phyloP scores from a whole-genome alignment of 1,140 invertebrate genomes.

The Battus philenor region DNA sequence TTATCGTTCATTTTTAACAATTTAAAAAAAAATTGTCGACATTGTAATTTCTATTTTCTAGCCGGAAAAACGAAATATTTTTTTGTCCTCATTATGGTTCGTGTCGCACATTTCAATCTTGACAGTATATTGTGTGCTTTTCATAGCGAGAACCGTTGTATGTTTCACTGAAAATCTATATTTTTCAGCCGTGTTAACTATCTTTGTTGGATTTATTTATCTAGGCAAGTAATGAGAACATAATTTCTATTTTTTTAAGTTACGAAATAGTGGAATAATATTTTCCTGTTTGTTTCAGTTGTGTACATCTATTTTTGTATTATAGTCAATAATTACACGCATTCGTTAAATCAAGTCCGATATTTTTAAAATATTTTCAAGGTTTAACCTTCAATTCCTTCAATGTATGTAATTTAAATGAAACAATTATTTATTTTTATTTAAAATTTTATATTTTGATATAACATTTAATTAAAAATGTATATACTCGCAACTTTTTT shows the following conservation, averaged over 20 bases:
- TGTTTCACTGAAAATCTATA: constrained; percentile 19
- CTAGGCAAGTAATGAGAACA: constrained; percentile 24
- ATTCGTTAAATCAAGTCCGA: constrained; percentile 22
- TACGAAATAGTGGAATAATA: background rate
- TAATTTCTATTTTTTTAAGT: background rate
- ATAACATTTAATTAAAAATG: too few species aligned
- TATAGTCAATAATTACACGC: constrained; percentile 30
- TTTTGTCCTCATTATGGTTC: constrained; percentile 32
- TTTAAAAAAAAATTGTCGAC: too few species aligned
- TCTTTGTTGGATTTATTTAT: constrained; percentile 25
- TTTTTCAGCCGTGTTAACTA: constrained; percentile 12
- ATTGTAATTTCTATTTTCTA: background rate
- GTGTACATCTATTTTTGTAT: constrained; percentile 32
- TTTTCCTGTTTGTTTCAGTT: constrained; percentile 26
- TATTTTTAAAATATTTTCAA: constrained; percentile 12
- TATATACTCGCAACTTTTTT: too few species aligned
- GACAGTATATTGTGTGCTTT: constrained; percentile 28
- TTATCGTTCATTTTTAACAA: too few species aligned
- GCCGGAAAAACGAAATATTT: constrained; percentile 8
- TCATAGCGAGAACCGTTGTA: constrained; percentile 19
- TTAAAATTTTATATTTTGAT: too few species aligned
- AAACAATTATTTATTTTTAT: too few species aligned
- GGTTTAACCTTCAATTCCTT: too few species aligned
- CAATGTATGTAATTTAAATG: too few species aligned
- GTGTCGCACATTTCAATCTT: constrained; percentile 34